Evolutionary conservation across 2,113 vertebrate genomes (phyloP).

Genomic region (Bos indicus): DNA sequence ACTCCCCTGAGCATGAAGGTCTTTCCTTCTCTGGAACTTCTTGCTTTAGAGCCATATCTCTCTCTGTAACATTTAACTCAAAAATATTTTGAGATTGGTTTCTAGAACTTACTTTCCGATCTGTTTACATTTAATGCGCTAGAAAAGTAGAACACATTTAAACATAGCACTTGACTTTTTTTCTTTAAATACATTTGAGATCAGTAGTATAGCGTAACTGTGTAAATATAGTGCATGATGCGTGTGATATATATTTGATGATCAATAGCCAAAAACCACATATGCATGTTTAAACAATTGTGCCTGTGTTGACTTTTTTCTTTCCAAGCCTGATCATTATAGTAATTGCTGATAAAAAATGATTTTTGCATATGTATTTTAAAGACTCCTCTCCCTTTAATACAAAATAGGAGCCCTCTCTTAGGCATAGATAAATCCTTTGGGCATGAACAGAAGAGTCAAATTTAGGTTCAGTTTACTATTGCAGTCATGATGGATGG

Average conservation of each 20-base stretch:
- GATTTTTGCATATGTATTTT: neutral
- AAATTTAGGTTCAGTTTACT: conserved; percentile 21
- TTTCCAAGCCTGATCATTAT: conserved; percentile 8
- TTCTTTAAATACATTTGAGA: conserved; percentile 27
- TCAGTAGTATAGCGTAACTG: conserved; percentile 1
- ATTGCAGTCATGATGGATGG: conserved; percentile 4
- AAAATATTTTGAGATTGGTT: conserved; percentile 26
- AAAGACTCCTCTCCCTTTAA: neutral
- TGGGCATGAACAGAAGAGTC: conserved; percentile 1
- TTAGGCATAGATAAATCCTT: neutral
- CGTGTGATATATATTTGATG: conserved; percentile 43
- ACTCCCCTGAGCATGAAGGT: neutral
- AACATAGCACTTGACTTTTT: conserved; percentile 1
- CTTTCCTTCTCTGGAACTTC: conserved; percentile 35
- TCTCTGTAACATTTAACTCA: neutral
- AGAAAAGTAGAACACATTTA: conserved; percentile 32
- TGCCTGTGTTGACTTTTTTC: conserved; percentile 18
- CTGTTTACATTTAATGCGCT: neutral
- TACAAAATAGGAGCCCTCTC: neutral
- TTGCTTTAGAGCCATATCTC: neutral
- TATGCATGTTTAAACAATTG: conserved; percentile 29
- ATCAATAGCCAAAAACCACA: conserved; percentile 5
- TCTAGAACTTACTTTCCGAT: conserved; percentile 28
- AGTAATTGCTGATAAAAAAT: conserved; percentile 25
- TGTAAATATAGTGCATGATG: conserved; percentile 38